These are phyloP conservation scores for Ophthalmolycus amberensis DNA, from an alignment of 2,113 vertebrate species.

Conservation along the genomic window DNA sequence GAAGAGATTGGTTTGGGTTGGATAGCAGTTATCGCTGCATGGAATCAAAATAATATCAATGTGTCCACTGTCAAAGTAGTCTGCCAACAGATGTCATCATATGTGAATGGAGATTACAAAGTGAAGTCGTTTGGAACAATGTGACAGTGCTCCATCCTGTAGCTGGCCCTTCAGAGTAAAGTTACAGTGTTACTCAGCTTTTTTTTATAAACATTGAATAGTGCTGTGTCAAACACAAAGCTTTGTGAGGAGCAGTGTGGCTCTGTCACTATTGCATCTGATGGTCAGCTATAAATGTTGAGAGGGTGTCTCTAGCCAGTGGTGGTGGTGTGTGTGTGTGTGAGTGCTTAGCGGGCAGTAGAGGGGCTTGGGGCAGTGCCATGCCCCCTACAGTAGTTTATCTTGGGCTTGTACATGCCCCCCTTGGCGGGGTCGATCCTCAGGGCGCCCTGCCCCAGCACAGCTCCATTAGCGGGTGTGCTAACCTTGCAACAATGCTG, in stretches of 20 bases:
- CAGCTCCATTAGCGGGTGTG: conserved; percentile 89
- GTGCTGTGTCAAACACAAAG: conserved; percentile 71
- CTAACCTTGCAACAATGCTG: conserved; percentile 92
- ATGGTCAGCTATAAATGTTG: conserved; percentile 81
- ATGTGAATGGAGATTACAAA: conserved; percentile 5
- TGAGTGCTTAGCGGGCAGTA: conserved; percentile 80
- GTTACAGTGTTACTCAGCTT: conserved; percentile 64
- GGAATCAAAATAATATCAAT: conserved; percentile 21
- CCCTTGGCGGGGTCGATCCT: conserved; percentile 81
- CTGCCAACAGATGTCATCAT: conserved; percentile 13
- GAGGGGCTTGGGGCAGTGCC: conserved; percentile 83
- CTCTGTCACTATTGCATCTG: conserved; percentile 63
- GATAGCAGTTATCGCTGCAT: conserved; percentile 16
- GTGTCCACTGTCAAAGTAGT: conserved; percentile 1
- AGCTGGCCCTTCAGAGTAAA: conserved; percentile 30
- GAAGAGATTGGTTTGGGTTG: conserved; percentile 30
- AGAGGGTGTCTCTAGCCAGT: conserved; percentile 59
- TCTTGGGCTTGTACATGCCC: conserved; percentile 84
- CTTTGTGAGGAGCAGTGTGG: conserved; percentile 59
- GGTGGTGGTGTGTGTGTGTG: conserved; percentile 48
- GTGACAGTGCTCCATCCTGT: conserved; percentile 16
- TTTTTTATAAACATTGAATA: conserved; percentile 68
- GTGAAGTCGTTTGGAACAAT: conserved; percentile 21
- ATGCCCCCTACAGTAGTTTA: conserved; percentile 87
- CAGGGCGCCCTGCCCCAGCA: conserved; percentile 82